These are phyloP conservation scores for Chionoecetes opilio DNA, from an alignment of 1,140 invertebrate species.

Conservation along the genomic window DNA sequence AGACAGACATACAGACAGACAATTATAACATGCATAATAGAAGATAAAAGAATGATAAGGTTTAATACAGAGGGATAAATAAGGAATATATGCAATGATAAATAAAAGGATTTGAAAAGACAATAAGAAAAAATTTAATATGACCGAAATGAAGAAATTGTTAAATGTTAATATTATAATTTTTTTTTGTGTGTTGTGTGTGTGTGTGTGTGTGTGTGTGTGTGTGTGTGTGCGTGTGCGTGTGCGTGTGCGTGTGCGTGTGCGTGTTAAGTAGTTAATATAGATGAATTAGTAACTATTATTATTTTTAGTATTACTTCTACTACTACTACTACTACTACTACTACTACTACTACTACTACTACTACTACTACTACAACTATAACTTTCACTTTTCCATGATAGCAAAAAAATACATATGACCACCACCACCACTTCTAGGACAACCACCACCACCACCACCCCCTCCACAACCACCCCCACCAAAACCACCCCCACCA, in stretches of 20 bases:
- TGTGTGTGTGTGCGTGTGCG: slow-evolving; percentile 43
- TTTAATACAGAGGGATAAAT: not conserved
- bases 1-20: not conserved
- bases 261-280: not conserved
- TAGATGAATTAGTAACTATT: not conserved
- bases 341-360: not conserved
- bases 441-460: not conserved
- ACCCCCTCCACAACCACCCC: not conserved
- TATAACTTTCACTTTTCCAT: not conserved
- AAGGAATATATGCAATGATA: too few relatives aligned
- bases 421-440: too few relatives aligned
- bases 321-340: not conserved
- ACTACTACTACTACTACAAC: slow-evolving; percentile 13
- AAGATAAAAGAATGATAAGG: not conserved
- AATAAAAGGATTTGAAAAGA: too few relatives aligned
- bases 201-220: slow-evolving; percentile 48
- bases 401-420: too few relatives aligned
- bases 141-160: too few relatives aligned
- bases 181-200: slow-evolving; percentile 37
- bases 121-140: too few relatives aligned
- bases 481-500: not conserved
- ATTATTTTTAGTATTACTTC: not conserved
- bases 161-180: too few relatives aligned
- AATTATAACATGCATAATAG: not conserved
- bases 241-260: slow-evolving; percentile 39